Base-by-base conservation (phyloP, 2,113 vertebrate genomes). In the Thinocorus orbignyianus region DNA sequence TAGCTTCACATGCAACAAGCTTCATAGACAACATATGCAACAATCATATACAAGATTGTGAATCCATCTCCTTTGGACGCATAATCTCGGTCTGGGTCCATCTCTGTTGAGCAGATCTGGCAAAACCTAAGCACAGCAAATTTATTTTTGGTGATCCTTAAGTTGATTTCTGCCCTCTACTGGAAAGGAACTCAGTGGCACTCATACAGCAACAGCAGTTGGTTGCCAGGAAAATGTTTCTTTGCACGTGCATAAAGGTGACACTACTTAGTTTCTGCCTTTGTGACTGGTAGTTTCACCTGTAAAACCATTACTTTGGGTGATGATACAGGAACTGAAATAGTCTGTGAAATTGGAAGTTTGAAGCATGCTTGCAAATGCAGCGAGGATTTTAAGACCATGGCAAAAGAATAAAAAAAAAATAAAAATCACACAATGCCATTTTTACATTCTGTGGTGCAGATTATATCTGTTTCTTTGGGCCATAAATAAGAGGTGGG, bases 371-470 rank as follows among this genome's bases (percentile, higher is more conserved):
- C 10, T 49, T 72, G 35, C 9, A 51, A 84, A 41, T 20, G 44
- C 6, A 41, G n/a, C 17, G 35, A 86, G 28, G 28, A 39, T 68
- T 58, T 88, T 60, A 72, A 86, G 33, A 82, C 13, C 3, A 3
- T 14, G 14, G 11, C 6, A 33, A 65, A 88, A 81, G 15, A 84
- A 93, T 46, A 19, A 37, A 31, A 81, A 7, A 48, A 61, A 31
- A 81, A 7, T 42, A 61, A 6, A 1, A 3, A 11, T 17, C 23
- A 24, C 23, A 54, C 0, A 0, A 10, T 60, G 23, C 7, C 37
- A n/a, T 33, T 80, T 84, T 62, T 57, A 31, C 3, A 5, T 58
- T 70, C 41, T 31, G 17, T 3, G 2, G 8, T 58, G 15, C 26
- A 74, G 26, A 11, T 18, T 41, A 55, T 62, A n/a, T 94, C 41